Percentiles rank a stretch among this genome's conserved stretches.
These are phyloP conservation scores for Ceyx margarethae DNA, from an alignment of 2,113 vertebrate species.

Conservation along the genomic window DNA sequence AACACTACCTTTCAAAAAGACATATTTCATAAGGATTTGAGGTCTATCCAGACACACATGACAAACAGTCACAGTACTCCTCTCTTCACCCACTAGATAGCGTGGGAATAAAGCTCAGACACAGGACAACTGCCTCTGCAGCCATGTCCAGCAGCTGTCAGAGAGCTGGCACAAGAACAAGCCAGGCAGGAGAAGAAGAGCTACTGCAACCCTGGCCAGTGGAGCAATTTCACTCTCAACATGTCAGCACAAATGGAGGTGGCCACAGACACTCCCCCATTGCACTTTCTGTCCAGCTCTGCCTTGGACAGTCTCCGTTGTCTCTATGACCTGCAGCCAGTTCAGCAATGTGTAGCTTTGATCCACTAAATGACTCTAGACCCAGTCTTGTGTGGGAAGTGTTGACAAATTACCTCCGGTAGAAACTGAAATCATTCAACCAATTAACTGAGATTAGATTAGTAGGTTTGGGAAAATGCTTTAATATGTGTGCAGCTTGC, in stretches of 20 bases:
- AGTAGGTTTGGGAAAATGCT: neutral
- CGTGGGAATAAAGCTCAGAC: constrained; percentile 39
- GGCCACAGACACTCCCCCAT: neutral
- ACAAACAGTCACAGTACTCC: constrained; percentile 3
- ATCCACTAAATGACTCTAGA: neutral
- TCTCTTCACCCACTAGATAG: neutral
- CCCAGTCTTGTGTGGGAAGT: neutral
- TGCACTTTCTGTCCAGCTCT: neutral
- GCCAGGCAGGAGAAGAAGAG: neutral
- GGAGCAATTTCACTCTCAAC: neutral
- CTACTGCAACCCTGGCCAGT: neutral
- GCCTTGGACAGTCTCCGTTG: neutral
- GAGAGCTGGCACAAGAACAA: constrained; percentile 9
- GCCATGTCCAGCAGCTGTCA: constrained; percentile 45
- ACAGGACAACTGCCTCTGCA: constrained; percentile 1
- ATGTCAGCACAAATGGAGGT: neutral
- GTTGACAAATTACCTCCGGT: constrained; percentile 25
- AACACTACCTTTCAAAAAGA: neutral
- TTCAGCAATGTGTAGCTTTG: neutral
- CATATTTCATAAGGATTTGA: neutral
- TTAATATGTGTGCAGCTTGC: neutral
- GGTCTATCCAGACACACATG: neutral
- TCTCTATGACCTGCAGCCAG: neutral
- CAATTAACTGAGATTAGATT: constrained; percentile 52
- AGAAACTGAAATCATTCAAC: constrained; percentile 29